A percentile compares a stretch with the other conserved stretches of the same genome.
phyloP scores from a whole-genome alignment of 2,113 vertebrate species.

The Numenius arquata region DNA sequence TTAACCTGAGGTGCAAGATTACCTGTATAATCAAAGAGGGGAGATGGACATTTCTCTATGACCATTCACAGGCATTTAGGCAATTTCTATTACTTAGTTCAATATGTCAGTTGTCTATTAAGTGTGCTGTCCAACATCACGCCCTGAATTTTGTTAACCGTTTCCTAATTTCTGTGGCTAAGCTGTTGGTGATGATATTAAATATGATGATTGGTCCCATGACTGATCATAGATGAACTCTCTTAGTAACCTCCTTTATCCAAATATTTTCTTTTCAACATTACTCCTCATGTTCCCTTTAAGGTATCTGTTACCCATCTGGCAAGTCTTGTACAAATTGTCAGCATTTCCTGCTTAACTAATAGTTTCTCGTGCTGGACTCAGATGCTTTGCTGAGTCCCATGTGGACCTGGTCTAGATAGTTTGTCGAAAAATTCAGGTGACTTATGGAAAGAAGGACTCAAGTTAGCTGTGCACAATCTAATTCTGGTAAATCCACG shows the following conservation, averaged over 20 bases:
- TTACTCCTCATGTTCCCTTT: background rate
- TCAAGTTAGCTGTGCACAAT: background rate
- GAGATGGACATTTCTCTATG: background rate
- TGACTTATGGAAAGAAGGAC: background rate
- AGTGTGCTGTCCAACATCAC: background rate
- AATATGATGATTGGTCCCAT: background rate
- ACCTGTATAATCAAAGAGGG: background rate
- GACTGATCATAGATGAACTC: background rate
- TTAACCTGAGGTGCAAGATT: background rate
- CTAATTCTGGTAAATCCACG: background rate
- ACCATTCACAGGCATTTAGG: background rate
- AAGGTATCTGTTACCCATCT: background rate
- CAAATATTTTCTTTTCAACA: background rate
- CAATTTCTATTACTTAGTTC: background rate
- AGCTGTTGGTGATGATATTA: background rate
- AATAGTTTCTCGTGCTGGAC: background rate
- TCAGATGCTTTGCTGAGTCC: background rate
- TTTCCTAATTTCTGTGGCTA: background rate
- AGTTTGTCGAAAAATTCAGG: background rate
- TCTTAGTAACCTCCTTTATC: background rate
- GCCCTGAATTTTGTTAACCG: background rate
- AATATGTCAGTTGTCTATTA: background rate
- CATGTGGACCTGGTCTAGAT: background rate
- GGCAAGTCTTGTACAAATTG: background rate
- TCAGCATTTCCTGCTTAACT: background rate